phyloP scores from a whole-genome alignment of 2,888 invertebrate species.

The Drosophila atripex region DNA sequence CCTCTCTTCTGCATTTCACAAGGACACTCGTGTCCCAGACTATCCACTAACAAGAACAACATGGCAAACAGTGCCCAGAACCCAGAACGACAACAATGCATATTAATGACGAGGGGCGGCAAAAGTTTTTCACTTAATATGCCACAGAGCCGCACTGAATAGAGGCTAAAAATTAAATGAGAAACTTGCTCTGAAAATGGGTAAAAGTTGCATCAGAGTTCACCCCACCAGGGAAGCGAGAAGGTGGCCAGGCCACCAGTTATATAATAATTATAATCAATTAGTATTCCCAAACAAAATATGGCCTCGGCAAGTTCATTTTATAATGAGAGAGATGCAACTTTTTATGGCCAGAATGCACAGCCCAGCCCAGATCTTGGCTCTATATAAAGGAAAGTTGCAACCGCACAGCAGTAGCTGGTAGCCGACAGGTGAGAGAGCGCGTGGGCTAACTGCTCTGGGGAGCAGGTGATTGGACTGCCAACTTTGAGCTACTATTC shows the following conservation, averaged over 20 bases:
- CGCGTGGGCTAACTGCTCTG: constrained; percentile 18
- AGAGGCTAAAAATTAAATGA: constrained; percentile 19
- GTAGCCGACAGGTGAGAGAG: not conserved
- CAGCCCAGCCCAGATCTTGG: constrained; percentile 44
- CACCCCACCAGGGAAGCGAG: too few relatives aligned
- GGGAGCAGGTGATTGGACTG: constrained; percentile 26
- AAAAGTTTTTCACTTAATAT: constrained; percentile 79
- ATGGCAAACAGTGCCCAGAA: constrained; percentile 13
- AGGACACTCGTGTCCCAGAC: constrained; percentile 54
- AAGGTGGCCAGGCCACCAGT: constrained; percentile 13
- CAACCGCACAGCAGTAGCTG: not conserved
- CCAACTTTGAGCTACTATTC: constrained; percentile 29
- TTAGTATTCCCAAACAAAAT: constrained; percentile 64
- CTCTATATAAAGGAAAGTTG: constrained; percentile 56
- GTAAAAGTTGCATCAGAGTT: constrained; percentile 54
- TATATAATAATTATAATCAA: constrained; percentile 70
- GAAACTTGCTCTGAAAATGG: constrained; percentile 44
- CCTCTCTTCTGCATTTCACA: constrained; percentile 39
- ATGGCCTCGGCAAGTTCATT: constrained; percentile 52
- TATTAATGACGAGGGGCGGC: constrained; percentile 80
- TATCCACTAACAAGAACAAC: not conserved
- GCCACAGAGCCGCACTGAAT: constrained; percentile 47
- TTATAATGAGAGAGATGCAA: constrained; percentile 57
- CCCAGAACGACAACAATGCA: constrained; percentile 71
- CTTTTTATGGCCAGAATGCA: constrained; percentile 32